These are phyloP conservation scores for Chlorodrepanis virens DNA, from an alignment of 2,113 vertebrate species.

Conservation along the genomic window DNA sequence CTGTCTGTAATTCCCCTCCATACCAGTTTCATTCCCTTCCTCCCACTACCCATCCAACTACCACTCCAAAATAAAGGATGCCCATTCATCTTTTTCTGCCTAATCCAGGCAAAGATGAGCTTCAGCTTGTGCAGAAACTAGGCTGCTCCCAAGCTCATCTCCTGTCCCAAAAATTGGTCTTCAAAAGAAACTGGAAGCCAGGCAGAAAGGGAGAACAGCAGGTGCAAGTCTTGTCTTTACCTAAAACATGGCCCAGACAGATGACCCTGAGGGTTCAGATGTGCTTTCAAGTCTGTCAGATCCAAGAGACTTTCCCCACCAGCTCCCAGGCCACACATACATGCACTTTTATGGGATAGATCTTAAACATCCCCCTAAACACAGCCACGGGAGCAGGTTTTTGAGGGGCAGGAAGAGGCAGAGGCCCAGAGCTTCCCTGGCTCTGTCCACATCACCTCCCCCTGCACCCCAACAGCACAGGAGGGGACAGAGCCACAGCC, in stretches of 20 bases:
- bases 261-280: background rate
- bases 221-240: background rate
- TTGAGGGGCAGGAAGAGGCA: background rate
- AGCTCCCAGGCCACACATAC: background rate
- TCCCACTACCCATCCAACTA: background rate
- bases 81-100: background rate
- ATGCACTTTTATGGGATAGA: accelerated
- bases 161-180: background rate
- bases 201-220: accelerated
- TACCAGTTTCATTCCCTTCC: background rate
- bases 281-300: background rate
- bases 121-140: background rate
- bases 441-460: background rate
- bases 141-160: background rate
- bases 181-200: background rate
- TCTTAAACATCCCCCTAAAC: background rate
- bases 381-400: background rate
- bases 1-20: background rate
- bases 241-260: background rate
- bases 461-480: accelerated
- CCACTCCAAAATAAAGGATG: background rate
- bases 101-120: background rate
- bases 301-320: background rate
- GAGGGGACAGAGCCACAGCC: background rate
- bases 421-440: background rate